These are phyloP conservation scores for Hippocampus mohnikei DNA, from an alignment of 2,113 vertebrate genomes.

Conservation along the genomic window DNA sequence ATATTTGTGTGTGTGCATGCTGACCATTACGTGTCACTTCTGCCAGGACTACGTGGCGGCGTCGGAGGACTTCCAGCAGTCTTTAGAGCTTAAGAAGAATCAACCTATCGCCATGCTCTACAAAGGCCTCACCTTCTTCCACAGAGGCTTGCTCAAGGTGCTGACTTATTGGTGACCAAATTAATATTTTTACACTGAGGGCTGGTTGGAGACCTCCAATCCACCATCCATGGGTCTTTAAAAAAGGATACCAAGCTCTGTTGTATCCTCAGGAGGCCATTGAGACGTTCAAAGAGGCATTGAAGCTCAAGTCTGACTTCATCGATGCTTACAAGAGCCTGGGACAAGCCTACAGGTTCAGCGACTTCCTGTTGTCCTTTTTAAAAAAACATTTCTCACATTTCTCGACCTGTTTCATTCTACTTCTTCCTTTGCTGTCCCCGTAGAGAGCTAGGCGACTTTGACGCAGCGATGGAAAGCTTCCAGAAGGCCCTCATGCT, in stretches of 20 bases:
- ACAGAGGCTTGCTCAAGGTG: constrained; percentile 95
- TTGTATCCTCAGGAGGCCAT: constrained; percentile 84
- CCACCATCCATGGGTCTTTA: no score
- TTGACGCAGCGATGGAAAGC: constrained; percentile 92
- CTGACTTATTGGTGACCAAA: neutral
- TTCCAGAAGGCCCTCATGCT: constrained; percentile 94
- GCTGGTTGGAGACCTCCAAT: no score
- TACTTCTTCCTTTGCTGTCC: neutral
- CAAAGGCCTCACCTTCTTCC: constrained; percentile 96
- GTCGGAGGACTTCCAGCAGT: constrained; percentile 92
- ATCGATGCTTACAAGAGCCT: constrained; percentile 97
- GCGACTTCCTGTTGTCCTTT: neutral
- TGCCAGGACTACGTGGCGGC: constrained; percentile 89
- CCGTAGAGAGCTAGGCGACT: constrained; percentile 90
- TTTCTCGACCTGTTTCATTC: neutral
- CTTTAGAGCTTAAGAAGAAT: constrained; percentile 90
- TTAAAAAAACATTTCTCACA: no score
- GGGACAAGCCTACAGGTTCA: constrained; percentile 94
- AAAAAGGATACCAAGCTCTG: neutral
- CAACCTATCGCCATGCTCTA: constrained; percentile 96
- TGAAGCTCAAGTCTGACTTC: constrained; percentile 93
- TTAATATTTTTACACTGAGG: no score
- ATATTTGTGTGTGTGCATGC: neutral
- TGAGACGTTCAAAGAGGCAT: constrained; percentile 92
- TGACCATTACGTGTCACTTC: constrained; percentile 1